Evolutionary conservation across 2,797 vertebrate species (phyloP).

Genomic region (Melanotaenia nigrans): DNA sequence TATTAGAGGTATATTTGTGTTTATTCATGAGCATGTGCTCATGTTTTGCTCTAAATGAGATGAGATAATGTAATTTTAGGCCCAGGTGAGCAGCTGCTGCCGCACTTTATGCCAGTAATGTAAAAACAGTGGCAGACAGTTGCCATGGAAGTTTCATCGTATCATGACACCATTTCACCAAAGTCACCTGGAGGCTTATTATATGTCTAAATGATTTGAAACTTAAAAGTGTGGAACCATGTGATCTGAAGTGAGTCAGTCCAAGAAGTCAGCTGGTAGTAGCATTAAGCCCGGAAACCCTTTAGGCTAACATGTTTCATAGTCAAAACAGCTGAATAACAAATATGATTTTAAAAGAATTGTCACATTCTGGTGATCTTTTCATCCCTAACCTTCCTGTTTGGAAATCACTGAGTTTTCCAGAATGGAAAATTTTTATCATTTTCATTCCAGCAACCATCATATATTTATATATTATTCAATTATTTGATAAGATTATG

Average conservation of each 20-base stretch:
- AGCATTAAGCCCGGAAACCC: slow-evolving; percentile 8
- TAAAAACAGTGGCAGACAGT: not conserved
- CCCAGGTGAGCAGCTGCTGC: not conserved
- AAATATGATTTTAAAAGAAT: not conserved
- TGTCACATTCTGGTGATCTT: not conserved
- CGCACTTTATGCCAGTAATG: not conserved
- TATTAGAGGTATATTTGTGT: not conserved
- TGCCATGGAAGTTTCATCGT: slow-evolving; percentile 7
- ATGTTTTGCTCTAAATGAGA: not conserved
- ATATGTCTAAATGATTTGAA: not conserved
- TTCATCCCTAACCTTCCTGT: not conserved
- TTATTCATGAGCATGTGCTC: not conserved
- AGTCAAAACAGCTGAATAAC: not conserved
- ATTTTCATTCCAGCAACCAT: not conserved
- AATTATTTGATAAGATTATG: not conserved
- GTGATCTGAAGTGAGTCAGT: slow-evolving; percentile 25
- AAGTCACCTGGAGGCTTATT: slow-evolving; percentile 2
- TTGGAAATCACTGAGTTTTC: not conserved
- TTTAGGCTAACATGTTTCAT: not conserved
- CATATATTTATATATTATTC: not conserved
- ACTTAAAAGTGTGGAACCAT: slow-evolving; percentile 26
- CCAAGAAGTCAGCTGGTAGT: slow-evolving; percentile 45
- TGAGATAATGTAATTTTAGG: not conserved
- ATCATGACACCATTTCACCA: slow-evolving; percentile 3
- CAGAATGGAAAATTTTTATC: not conserved